phyloP scores from a whole-genome alignment of 2,888 invertebrate genomes.

The Microctonus brassicae region DNA sequence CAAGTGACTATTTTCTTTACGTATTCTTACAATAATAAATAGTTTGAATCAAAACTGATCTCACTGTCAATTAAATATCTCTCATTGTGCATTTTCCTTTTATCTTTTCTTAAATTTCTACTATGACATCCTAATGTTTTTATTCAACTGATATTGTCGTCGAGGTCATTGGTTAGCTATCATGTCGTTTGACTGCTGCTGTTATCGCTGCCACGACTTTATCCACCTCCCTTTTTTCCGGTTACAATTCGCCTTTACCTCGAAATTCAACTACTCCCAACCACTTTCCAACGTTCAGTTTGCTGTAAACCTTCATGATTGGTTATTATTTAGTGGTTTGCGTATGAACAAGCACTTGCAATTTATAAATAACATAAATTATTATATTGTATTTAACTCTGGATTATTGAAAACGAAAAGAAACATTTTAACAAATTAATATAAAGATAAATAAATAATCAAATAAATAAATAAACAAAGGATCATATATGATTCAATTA shows the following conservation, averaged over 20 bases:
- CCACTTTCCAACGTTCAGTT: conserved; percentile 46
- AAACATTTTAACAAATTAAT: neutral
- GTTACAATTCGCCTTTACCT: conserved; percentile 33
- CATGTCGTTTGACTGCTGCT: neutral
- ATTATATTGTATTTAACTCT: too few relatives aligned
- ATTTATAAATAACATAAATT: too few relatives aligned
- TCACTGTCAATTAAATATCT: neutral
- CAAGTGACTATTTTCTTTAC: neutral
- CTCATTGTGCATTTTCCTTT: neutral
- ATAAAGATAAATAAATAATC: too few relatives aligned
- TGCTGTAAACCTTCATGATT: conserved; percentile 46
- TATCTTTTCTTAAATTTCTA: neutral
- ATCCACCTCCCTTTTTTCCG: conserved; percentile 37
- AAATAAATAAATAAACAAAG: neutral
- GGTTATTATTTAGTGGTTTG: conserved; percentile 25
- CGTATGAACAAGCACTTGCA: neutral
- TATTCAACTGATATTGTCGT: neutral
- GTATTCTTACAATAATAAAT: too few relatives aligned
- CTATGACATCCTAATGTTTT: neutral
- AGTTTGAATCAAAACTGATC: conserved; percentile 46
- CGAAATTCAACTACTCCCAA: conserved; percentile 31
- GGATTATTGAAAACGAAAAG: neutral
- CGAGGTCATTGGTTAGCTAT: conserved; percentile 40
- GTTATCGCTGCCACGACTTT: conserved; percentile 34
- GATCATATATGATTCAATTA: conserved; percentile 40